A percentile compares a stretch with the other conserved stretches of the same genome.
These are phyloP conservation scores for Drosophila meridionalis DNA, from an alignment of 2,888 invertebrate genomes.

Conservation along the genomic window DNA sequence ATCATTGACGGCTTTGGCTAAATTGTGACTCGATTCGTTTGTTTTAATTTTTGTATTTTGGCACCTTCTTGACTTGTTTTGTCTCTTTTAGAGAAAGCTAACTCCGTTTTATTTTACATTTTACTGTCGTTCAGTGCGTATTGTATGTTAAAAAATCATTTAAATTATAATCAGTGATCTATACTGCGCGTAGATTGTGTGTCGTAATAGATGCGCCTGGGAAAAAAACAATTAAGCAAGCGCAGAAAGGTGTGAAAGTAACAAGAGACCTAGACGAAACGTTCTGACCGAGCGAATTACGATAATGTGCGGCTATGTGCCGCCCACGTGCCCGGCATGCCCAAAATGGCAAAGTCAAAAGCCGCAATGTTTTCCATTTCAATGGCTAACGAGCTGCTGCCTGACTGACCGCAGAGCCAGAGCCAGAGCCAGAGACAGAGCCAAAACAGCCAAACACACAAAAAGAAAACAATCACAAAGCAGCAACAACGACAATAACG, in stretches of 20 bases:
- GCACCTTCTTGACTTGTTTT: conserved; percentile 52
- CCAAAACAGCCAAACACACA: conserved; percentile 36
- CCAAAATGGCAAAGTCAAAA: conserved; percentile 44
- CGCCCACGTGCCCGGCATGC: conserved; percentile 76
- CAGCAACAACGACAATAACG: conserved; percentile 56
- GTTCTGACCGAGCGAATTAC: conserved; percentile 37
- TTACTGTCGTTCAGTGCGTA: conserved; percentile 21
- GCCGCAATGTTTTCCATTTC: conserved; percentile 73
- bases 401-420: conserved; percentile 45
- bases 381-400: conserved; percentile 40
- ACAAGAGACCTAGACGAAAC: conserved; percentile 6
- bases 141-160: conserved; percentile 60
- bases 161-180: conserved; percentile 56
- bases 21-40: conserved; percentile 31
- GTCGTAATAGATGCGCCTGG: conserved; percentile 41
- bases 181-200: conserved; percentile 8
- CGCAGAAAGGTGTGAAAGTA: conserved; percentile 46
- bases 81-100: conserved; percentile 54
- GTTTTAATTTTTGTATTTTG: conserved; percentile 45
- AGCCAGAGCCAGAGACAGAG: conserved; percentile 22
- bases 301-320: conserved; percentile 31
- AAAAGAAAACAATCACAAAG: conserved; percentile 67
- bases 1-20: conserved; percentile 36
- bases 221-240: not conserved
- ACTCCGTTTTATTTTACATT: not conserved